These are phyloP conservation scores for Drosophila teissieri DNA, from an alignment of 1,140 invertebrate genomes.

Conservation along the genomic window DNA sequence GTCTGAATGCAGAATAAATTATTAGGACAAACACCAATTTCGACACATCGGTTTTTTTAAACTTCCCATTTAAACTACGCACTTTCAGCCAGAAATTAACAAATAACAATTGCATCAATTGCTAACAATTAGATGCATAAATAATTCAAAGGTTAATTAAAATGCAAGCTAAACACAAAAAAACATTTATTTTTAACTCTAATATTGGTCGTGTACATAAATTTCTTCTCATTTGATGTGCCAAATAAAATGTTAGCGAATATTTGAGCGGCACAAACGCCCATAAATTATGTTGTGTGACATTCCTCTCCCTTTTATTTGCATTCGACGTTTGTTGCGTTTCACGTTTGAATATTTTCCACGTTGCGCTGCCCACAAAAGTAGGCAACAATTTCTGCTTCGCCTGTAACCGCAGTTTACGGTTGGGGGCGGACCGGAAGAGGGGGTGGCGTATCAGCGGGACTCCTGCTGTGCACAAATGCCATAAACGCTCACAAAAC, in stretches of 20 bases:
- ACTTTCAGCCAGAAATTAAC: not conserved
- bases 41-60: too few relatives aligned
- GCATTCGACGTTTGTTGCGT: slow-evolving; percentile 25
- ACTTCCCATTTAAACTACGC: not conserved
- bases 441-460: slow-evolving; percentile 60
- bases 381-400: slow-evolving; percentile 61
- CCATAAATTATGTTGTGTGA: slow-evolving; percentile 38
- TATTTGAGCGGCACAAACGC: slow-evolving; percentile 28
- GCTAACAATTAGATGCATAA: not conserved
- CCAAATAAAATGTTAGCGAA: slow-evolving; percentile 26
- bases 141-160: slow-evolving; percentile 26
- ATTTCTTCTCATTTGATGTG: not conserved
- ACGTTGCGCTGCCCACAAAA: slow-evolving; percentile 50
- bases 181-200: slow-evolving; percentile 1
- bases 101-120: not conserved
- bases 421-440: not conserved
- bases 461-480: slow-evolving; percentile 68
- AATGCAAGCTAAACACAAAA: slow-evolving; percentile 12
- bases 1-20: too few relatives aligned
- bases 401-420: slow-evolving; percentile 19
- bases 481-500: slow-evolving; percentile 66
- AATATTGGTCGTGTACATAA: not conserved
- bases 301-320: slow-evolving; percentile 14
- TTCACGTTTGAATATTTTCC: slow-evolving; percentile 17
- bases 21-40: too few relatives aligned